Evolutionary conservation across 53 echinoderm and acorn worm species (phyloP), one percentile per base, ranked within the genome.

Genomic region (Henricia sp.): DNA sequence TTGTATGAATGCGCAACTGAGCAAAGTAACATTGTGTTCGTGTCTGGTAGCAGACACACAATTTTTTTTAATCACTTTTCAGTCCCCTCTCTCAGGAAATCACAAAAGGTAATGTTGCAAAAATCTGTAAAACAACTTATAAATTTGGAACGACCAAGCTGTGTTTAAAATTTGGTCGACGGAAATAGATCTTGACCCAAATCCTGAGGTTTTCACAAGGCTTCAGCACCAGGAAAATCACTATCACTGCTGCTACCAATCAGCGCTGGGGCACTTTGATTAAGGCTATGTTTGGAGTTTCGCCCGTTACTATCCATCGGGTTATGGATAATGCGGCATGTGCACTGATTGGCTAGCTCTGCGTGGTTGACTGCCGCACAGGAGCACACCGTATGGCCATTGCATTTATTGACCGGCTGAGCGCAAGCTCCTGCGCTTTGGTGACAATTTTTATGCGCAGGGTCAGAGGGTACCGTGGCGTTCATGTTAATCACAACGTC

Each of bases 401-500:
- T 46, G 19, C 63, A 80, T 32, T 50, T 55, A 8, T 4, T 57
- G 20, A 24, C 51, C 48, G 23, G 80, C 11, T 32, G 62, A 17
- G 39, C 19, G 33, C 64, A 63, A 52, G 58, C 43, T 59, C n/a
- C 64, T 3, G 12, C 13, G 63, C 1, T 41, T 29, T 58, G 21
- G 14, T 71, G 63, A 32, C 43, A 46, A 28, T 63, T 80, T 1
- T 32, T 46, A 46, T 57, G 64, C 17, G 80, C 62, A 44, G 36
- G 63, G 20, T 64, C 60, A 1, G 80, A 80, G 13, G 30, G 19
- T 6, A 80, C 80, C 13, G 64, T 17, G 10, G 46, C 80, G 29
- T 80, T 64, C 35, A 80, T 80, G 27, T 64, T 80, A 17, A 80
- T 34, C n/a, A 80, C 64, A 3, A 80, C 80, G 63, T 80, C 80